phyloP scores from a whole-genome alignment of 2,888 invertebrate species.

The Clivina fossor region DNA sequence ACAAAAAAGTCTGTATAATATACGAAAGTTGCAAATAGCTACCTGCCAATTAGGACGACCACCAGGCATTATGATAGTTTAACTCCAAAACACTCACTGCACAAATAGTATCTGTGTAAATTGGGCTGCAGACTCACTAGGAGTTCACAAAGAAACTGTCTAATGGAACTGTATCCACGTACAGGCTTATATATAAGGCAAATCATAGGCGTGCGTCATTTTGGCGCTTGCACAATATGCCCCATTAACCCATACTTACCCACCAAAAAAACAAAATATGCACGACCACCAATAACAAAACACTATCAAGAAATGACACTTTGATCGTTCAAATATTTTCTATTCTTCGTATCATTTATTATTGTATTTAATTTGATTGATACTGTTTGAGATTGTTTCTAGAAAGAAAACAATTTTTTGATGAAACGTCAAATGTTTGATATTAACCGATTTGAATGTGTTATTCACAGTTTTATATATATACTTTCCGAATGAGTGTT shows the following conservation, averaged over 20 bases:
- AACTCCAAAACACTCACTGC: conserved; percentile 2
- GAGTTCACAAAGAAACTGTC: conserved; percentile 11
- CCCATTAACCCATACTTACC: not conserved
- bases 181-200: conserved; percentile 11
- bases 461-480: conserved; percentile 13
- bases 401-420: not conserved
- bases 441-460: not conserved
- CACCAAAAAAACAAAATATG: not conserved
- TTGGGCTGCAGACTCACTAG: conserved; percentile 8
- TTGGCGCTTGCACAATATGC: not conserved
- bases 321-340: not conserved
- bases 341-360: no score
- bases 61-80: conserved; percentile 18
- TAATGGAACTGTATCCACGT: not conserved
- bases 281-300: not conserved
- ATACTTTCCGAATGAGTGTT: conserved; percentile 12
- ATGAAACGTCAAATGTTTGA: conserved; percentile 1
- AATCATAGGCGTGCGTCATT: conserved; percentile 1
- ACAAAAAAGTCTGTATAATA: no score
- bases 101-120: conserved; percentile 3
- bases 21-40: no score
- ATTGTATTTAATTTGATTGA: not conserved
- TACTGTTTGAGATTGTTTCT: not conserved
- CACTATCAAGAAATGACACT: not conserved
- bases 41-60: conserved; percentile 24